A percentile compares a stretch with the other conserved stretches of the same genome.
Evolutionary conservation across 2,888 invertebrate species (phyloP).

Genomic region (Conchocele bisecta): DNA sequence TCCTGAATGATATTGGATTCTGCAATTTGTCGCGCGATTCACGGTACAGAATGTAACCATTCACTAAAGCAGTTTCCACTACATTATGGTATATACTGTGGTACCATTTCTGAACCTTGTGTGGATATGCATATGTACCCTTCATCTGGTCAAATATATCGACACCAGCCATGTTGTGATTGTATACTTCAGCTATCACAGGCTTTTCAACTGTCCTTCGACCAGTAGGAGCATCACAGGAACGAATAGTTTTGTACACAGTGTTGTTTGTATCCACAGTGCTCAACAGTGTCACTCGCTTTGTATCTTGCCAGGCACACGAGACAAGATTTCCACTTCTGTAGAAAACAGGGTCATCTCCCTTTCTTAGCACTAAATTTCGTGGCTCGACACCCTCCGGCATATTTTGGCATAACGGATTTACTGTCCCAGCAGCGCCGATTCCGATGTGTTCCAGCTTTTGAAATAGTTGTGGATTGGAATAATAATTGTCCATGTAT

Average conservation of each 20-base stretch:
- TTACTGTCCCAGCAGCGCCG: slow-evolving; percentile 1
- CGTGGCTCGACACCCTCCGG: neutral
- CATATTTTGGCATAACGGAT: neutral
- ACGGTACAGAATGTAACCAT: slow-evolving; percentile 37
- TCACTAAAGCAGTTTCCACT: slow-evolving; percentile 30
- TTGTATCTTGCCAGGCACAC: slow-evolving; percentile 11
- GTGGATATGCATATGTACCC: slow-evolving; percentile 35
- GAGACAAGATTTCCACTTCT: neutral
- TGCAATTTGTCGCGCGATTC: slow-evolving; percentile 4
- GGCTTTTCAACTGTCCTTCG: slow-evolving; percentile 20
- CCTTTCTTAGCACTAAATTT: neutral
- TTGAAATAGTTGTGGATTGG: neutral
- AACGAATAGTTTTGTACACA: slow-evolving; percentile 10
- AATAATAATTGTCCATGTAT: no score
- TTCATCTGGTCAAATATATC: slow-evolving; percentile 35
- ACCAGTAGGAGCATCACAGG: slow-evolving; percentile 4
- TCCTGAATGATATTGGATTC: no score
- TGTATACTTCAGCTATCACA: slow-evolving; percentile 31
- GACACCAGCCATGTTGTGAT: slow-evolving; percentile 44
- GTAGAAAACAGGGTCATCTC: slow-evolving; percentile 3
- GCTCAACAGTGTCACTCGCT: neutral
- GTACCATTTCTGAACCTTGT: slow-evolving; percentile 42
- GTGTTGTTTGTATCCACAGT: slow-evolving; percentile 1
- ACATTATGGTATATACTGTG: slow-evolving; percentile 29
- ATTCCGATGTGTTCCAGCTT: neutral